These are phyloP conservation scores for Pyrrhosoma nymphula DNA, from an alignment of 2,888 invertebrate species.

Conservation along the genomic window DNA sequence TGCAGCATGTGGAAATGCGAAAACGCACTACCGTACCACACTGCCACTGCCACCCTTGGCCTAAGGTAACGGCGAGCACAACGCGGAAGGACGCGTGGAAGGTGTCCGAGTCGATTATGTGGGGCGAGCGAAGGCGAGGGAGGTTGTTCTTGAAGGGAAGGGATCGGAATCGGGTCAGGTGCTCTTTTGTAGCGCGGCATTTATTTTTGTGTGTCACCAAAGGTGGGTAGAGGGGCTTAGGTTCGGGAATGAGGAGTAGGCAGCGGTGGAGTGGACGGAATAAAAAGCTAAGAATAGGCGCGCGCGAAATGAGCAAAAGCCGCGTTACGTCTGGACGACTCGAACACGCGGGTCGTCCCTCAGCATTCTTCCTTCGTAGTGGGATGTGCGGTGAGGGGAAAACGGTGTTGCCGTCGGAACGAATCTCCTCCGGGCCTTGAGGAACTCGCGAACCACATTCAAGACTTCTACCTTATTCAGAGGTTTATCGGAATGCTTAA, in stretches of 20 bases:
- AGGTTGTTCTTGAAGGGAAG: background rate
- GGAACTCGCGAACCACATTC: background rate
- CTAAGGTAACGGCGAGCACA: background rate
- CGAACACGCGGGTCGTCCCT: background rate
- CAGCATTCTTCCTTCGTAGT: background rate
- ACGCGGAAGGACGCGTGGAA: conserved; percentile 5
- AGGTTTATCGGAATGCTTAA: background rate
- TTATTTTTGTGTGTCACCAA: background rate
- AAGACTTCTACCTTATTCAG: background rate
- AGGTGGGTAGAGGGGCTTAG: background rate
- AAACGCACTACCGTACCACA: no score
- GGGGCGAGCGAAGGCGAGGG: background rate
- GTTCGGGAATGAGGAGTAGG: background rate
- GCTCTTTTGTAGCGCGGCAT: background rate
- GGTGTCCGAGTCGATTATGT: background rate
- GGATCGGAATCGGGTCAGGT: background rate
- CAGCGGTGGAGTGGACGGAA: background rate
- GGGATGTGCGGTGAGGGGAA: background rate
- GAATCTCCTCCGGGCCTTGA: background rate
- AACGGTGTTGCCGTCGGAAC: background rate
- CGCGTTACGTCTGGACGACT: conserved; percentile 20
- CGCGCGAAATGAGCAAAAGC: conserved; percentile 24
- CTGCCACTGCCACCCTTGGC: background rate
- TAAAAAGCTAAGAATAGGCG: conserved; percentile 29
- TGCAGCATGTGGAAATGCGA: no score